phyloP scores from a whole-genome alignment of 2,113 vertebrate genomes.

The Brachyhypopomus gauderio region DNA sequence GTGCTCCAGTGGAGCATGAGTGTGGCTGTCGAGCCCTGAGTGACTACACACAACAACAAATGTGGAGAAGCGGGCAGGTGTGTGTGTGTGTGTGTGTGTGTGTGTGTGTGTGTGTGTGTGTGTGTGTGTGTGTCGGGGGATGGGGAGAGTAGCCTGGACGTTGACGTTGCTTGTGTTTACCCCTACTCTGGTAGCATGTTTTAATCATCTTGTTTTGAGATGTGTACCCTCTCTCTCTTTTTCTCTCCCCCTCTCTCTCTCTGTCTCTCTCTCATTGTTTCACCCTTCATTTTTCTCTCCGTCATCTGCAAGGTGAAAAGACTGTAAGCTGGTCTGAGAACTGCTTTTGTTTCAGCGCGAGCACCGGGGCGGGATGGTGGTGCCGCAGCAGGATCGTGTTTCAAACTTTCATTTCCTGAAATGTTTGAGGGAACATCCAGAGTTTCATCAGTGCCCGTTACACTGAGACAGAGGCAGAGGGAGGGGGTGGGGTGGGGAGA shows the following conservation, averaged over 20 bases:
- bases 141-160: not conserved
- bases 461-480: constrained; percentile 51
- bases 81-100: constrained; percentile 22
- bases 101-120: not conserved
- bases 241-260: not conserved
- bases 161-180: not conserved
- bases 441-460: constrained; percentile 59
- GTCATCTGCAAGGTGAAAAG: constrained; percentile 51
- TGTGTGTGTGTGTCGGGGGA: not conserved
- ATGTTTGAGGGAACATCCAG: constrained; percentile 63
- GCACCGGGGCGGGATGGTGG: constrained; percentile 34
- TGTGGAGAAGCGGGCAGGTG: constrained; percentile 37
- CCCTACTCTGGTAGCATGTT: not conserved
- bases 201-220: not conserved
- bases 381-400: constrained; percentile 56
- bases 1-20: constrained; percentile 54
- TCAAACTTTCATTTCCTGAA: constrained; percentile 64
- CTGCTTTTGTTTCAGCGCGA: constrained; percentile 51
- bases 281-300: constrained; percentile 38
- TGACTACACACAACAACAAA: constrained; percentile 47
- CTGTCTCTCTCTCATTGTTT: not conserved
- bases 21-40: constrained; percentile 40
- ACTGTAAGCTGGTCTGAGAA: constrained; percentile 47
- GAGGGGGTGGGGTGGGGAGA: constrained; percentile 27
- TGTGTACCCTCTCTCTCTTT: not conserved